phyloP scores from a whole-genome alignment of 2,113 vertebrate genomes.

The Nothoprocta pentlandii region DNA sequence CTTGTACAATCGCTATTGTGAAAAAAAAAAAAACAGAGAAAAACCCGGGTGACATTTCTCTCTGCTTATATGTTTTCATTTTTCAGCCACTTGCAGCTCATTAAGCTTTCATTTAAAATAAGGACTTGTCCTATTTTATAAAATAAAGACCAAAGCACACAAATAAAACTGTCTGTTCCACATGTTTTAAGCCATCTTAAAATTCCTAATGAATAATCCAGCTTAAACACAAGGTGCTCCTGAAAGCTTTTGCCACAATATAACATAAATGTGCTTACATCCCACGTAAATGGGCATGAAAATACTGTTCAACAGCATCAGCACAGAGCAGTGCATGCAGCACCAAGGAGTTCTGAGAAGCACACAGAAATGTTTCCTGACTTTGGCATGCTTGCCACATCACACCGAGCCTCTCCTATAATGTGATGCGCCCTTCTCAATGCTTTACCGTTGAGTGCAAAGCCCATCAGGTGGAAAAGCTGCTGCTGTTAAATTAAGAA shows the following conservation, averaged over 20 bases:
- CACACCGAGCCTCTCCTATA: not conserved
- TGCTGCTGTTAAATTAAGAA: slow-evolving; percentile 4
- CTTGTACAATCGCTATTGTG: slow-evolving; percentile 5
- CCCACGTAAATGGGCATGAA: not conserved
- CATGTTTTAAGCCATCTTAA: not conserved
- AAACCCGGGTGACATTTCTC: not conserved
- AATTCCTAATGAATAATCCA: not conserved
- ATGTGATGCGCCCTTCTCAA: not conserved
- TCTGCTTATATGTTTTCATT: not conserved
- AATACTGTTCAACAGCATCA: not conserved
- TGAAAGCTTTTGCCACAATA: not conserved
- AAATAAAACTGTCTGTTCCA: slow-evolving; percentile 1
- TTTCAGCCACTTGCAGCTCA: slow-evolving; percentile 19
- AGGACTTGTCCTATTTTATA: not conserved
- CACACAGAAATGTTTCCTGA: not conserved
- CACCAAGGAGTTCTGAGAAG: not conserved
- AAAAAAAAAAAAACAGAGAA: not conserved
- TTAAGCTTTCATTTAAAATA: slow-evolving; percentile 43
- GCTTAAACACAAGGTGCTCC: not conserved
- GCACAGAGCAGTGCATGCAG: not conserved
- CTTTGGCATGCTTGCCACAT: not conserved
- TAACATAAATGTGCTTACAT: not conserved
- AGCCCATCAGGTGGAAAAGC: slow-evolving; percentile 1
- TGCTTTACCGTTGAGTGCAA: not conserved
- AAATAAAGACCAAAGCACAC: not conserved